Percentiles rank a stretch among this genome's conserved stretches.
Conservation (phyloP, 2,797 vertebrate species). For the Rhadinocentrus ornatus region DNA sequence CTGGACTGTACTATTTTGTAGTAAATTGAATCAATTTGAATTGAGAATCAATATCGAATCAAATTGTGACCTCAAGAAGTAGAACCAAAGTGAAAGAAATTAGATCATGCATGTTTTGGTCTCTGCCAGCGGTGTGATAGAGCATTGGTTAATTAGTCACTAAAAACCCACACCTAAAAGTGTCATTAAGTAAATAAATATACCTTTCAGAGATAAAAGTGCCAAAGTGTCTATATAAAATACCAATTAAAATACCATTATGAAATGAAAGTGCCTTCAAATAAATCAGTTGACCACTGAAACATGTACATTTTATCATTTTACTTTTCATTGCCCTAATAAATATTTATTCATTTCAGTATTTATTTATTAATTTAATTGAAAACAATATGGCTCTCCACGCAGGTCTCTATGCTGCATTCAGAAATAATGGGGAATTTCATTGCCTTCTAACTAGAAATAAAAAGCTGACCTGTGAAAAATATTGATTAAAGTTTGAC, state of each 20-base stretch:
- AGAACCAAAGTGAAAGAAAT: not conserved
- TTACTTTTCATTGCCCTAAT: too few species aligned
- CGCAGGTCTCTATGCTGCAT: not conserved
- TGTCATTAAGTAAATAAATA: not conserved
- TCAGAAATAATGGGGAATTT: not conserved
- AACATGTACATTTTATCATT: not conserved
- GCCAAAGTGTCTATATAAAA: not conserved
- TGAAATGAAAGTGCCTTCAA: not conserved
- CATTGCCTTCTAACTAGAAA: too few species aligned
- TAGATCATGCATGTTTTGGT: not conserved
- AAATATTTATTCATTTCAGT: too few species aligned
- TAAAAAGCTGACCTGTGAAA: not conserved
- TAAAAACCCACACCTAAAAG: not conserved
- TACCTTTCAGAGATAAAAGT: not conserved
- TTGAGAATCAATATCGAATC: not conserved
- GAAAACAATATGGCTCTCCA: not conserved
- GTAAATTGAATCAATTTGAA: not conserved
- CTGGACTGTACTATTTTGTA: not conserved
- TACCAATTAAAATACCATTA: not conserved
- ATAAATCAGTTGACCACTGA: not conserved
- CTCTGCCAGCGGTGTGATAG: not conserved
- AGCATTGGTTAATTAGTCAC: not conserved
- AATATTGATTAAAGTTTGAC: not conserved
- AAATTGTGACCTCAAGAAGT: not conserved
- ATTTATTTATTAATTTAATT: not conserved